Base-by-base conservation (phyloP, 2,113 vertebrate genomes). In the Cyprinodon tularosa region DNA sequence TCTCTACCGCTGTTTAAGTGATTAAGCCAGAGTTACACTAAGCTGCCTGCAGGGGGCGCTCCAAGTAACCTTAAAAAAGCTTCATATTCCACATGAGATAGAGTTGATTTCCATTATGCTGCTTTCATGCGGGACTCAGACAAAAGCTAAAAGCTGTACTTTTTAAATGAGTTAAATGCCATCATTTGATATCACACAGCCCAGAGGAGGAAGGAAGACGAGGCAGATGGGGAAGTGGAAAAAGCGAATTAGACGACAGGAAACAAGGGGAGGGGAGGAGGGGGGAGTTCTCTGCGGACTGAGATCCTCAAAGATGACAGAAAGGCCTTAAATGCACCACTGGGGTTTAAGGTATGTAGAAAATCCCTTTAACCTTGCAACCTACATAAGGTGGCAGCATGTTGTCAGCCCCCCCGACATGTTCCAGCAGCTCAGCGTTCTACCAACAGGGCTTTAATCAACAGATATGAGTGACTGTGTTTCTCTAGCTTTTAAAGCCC, bases 41-140 rank as follows among this genome's bases (percentile, higher is more conserved):
- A 59, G 67, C 68, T 65, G 17, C 77, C 82, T 70, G 70, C 68
- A 29, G 77, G 62, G 40, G 88, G 74, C 71, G 68, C 44, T 79
- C 17, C 50, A 38, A 66, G 39, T 62, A 63, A 71, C 67, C 40
- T 10, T 69, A 59, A 81, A 20, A 66, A 47, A 48, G 45, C 57
- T 66, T 4, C 66, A 65, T 39, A 22, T 66, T 74, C 53, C 15
- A 7, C 20, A 36, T 13, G 50, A 38, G 29, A 10, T 37, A n/a
- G 29, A 66, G 44, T 7, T 22, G 47, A 17, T 14, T 11, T 3
- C 63, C 36, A 59, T 61, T 50, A 57, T 57, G 50, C 50, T 9
- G 17, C 50, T 53, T 9, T 53, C 17, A n/a, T 29, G 65, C 65
- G 44, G 59, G 38, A 66, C 67, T 63, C 36, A 64, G 61, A 3